Conservation (phyloP, 2,797 vertebrate species). For the Geotrypetes seraphini region DNA sequence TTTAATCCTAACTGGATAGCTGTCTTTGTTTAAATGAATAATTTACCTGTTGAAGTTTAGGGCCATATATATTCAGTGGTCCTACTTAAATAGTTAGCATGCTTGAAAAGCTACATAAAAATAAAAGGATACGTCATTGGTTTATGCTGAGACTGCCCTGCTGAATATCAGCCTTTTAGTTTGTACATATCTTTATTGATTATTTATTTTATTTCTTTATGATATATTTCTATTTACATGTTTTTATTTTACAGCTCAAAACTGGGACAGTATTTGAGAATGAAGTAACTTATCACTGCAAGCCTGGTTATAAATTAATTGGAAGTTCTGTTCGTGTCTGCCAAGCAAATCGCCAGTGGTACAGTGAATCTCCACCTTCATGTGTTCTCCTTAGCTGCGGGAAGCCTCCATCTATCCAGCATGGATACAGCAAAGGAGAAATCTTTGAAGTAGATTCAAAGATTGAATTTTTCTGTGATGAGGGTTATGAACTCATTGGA, state of each 20-base stretch:
- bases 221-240: neutral
- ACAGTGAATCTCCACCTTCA: conserved; percentile 64
- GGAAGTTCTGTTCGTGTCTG: conserved; percentile 73
- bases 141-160: too few relatives aligned
- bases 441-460: conserved; percentile 76
- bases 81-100: too few relatives aligned
- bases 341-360: conserved; percentile 88
- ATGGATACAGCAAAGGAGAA: conserved; percentile 67
- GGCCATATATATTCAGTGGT: too few relatives aligned
- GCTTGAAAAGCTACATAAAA: too few relatives aligned
- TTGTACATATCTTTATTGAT: too few relatives aligned
- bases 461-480: conserved; percentile 78
- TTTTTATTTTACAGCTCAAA: conserved; percentile 48
- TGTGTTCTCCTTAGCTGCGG: conserved; percentile 79
- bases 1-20: too few relatives aligned
- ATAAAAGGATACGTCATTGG: too few relatives aligned
- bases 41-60: too few relatives aligned
- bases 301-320: conserved; percentile 66
- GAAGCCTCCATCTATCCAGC: conserved; percentile 64
- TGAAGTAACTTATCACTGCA: conserved; percentile 71
- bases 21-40: too few relatives aligned
- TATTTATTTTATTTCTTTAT: too few relatives aligned
- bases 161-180: too few relatives aligned
- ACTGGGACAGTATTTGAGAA: conserved; percentile 69
- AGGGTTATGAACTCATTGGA: conserved; percentile 81